Evolutionary conservation across 2,888 invertebrate species (phyloP).

Genomic region (Julus scandinavius): DNA sequence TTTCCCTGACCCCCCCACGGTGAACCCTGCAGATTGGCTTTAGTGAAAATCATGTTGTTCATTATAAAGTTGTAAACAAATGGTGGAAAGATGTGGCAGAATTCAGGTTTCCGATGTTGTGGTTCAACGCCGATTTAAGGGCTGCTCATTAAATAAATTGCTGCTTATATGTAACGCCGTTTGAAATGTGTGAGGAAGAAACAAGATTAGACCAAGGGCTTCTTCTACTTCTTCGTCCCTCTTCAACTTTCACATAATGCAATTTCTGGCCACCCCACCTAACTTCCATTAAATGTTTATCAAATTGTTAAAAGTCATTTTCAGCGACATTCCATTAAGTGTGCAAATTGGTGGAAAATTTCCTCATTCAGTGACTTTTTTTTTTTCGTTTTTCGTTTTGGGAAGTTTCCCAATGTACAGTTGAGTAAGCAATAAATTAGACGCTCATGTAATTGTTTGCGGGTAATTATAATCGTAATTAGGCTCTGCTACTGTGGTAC

Average conservation of each 20-base stretch:
- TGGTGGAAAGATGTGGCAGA: background rate
- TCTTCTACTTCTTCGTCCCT: background rate
- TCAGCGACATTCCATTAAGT: conserved; percentile 19
- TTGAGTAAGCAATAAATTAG: conserved; percentile 27
- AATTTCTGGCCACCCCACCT: background rate
- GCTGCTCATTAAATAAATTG: conserved; percentile 15
- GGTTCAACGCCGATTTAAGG: conserved; percentile 3
- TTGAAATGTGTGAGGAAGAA: background rate
- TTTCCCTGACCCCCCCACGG: background rate
- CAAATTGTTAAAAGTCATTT: conserved; percentile 34
- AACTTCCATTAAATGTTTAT: background rate
- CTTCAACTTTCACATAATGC: background rate
- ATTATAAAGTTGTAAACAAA: conserved; percentile 7
- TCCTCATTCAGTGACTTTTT: background rate
- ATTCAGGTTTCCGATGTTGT: background rate
- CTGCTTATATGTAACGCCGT: background rate
- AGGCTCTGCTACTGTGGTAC: background rate
- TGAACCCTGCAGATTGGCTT: background rate
- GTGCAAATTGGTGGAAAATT: conserved; percentile 31
- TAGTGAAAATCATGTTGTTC: background rate
- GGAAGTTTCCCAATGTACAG: background rate
- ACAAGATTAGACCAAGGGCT: background rate
- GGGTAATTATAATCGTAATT: conserved; percentile 19
- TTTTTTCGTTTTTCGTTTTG: background rate
- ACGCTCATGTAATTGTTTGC: conserved; percentile 29